Evolutionary conservation across 2,797 vertebrate genomes (phyloP).

Genomic region (Mormyrops attenuatus): DNA sequence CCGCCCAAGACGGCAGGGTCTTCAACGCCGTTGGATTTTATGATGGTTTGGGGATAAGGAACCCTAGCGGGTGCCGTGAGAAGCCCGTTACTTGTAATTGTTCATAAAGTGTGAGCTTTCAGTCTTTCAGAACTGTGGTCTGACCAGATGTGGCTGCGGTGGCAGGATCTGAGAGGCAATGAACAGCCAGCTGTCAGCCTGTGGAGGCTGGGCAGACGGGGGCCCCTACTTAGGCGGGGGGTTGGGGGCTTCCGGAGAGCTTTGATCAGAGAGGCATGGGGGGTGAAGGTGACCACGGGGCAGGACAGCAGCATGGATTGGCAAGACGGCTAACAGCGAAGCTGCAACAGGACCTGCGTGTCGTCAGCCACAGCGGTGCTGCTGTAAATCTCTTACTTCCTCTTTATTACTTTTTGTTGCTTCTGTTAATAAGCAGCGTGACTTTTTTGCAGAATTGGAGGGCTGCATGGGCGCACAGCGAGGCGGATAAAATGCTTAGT

Average conservation of each 20-base stretch:
- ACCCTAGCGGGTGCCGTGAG: neutral
- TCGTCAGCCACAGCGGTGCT: neutral
- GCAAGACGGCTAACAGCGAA: neutral
- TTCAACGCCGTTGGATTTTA: neutral
- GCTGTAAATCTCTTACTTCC: slow-evolving; percentile 3
- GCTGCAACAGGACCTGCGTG: neutral
- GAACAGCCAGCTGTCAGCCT: neutral
- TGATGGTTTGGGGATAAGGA: neutral
- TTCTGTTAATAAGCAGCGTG: neutral
- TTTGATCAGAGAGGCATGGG: neutral
- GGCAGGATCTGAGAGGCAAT: neutral
- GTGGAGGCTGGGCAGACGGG: neutral
- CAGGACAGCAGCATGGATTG: neutral
- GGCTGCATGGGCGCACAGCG: neutral
- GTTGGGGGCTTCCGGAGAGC: neutral
- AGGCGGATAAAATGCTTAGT: neutral
- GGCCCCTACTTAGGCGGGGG: neutral
- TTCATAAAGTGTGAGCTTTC: neutral
- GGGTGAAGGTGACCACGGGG: neutral
- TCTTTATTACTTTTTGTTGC: neutral
- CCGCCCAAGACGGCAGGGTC: neutral
- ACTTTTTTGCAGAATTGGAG: neutral
- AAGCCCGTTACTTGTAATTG: neutral
- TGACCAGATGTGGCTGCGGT: neutral
- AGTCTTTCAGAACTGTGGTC: neutral